phyloP scores from a whole-genome alignment of 2,113 vertebrate genomes.

The Pleuronectes platessa region DNA sequence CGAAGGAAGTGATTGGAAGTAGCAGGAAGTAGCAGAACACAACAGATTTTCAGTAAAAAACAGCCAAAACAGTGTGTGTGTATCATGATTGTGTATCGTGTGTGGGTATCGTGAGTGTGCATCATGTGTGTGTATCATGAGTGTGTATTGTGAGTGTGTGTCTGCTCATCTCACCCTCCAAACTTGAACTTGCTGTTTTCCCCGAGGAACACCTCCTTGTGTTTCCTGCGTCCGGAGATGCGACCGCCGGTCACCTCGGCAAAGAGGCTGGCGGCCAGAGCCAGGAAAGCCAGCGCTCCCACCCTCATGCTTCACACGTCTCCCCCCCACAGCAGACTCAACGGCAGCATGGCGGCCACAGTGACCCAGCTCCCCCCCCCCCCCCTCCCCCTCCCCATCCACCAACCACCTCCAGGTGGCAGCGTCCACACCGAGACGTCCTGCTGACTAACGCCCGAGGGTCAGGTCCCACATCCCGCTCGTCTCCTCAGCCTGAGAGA shows the following conservation, averaged over 20 bases:
- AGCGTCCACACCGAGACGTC: not conserved
- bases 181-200: conserved; percentile 80
- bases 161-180: conserved; percentile 68
- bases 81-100: no score
- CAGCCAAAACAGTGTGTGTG: no score
- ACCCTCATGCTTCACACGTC: conserved; percentile 66
- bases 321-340: conserved; percentile 3
- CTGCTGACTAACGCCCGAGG: not conserved
- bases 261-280: conserved; percentile 52
- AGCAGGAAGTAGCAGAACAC: no score
- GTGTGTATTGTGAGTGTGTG: not conserved
- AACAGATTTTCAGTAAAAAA: no score
- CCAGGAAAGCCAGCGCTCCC: conserved; percentile 52
- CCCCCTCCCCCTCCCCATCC: not conserved
- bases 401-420: conserved; percentile 23
- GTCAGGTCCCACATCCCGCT: conserved; percentile 33
- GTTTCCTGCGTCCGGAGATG: conserved; percentile 62
- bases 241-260: conserved; percentile 56
- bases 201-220: conserved; percentile 76
- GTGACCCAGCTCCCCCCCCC: not conserved
- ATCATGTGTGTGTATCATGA: not conserved
- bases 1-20: no score
- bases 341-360: conserved; percentile 43
- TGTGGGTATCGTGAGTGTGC: no score
- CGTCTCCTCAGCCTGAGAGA: conserved; percentile 12